A percentile compares a stretch with the other conserved stretches of the same genome.
Conservation (phyloP, 1,140 invertebrate genomes). For the Drosophila nasuta region DNA sequence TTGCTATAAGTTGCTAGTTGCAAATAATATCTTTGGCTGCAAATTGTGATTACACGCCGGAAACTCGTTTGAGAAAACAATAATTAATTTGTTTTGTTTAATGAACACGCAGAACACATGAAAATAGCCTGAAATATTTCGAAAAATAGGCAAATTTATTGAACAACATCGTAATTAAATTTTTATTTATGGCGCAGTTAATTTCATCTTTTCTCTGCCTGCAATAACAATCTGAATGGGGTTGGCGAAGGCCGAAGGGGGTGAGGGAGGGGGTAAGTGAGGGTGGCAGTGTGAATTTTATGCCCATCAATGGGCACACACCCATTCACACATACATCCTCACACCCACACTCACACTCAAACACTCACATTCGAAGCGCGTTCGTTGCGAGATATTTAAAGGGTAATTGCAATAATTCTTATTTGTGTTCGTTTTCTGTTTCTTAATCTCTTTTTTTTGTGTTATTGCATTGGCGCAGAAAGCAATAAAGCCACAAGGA, state of each 20-base stretch:
- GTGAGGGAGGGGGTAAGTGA: too few relatives aligned
- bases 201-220: conserved; percentile 35
- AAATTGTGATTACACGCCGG: neutral
- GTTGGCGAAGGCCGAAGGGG: neutral
- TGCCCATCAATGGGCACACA: conserved; percentile 18
- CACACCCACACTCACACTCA: neutral
- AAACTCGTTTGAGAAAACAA: neutral
- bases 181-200: conserved; percentile 60
- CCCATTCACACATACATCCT: neutral
- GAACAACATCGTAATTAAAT: conserved; percentile 58
- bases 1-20: neutral
- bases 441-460: conserved; percentile 12
- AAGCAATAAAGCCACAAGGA: neutral
- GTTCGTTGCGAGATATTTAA: conserved; percentile 1
- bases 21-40: neutral
- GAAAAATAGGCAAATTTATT: conserved; percentile 39
- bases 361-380: neutral
- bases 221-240: conserved; percentile 23
- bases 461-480: conserved; percentile 6
- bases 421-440: conserved; percentile 5
- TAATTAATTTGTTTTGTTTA: conserved; percentile 14
- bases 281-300: neutral
- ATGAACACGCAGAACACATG: neutral
- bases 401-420: conserved; percentile 25
- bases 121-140: conserved; percentile 13